Evolutionary conservation across 2,888 invertebrate genomes (phyloP), one percentile per base, ranked within the genome.

Genomic region (Zygaena filipendulae): DNA sequence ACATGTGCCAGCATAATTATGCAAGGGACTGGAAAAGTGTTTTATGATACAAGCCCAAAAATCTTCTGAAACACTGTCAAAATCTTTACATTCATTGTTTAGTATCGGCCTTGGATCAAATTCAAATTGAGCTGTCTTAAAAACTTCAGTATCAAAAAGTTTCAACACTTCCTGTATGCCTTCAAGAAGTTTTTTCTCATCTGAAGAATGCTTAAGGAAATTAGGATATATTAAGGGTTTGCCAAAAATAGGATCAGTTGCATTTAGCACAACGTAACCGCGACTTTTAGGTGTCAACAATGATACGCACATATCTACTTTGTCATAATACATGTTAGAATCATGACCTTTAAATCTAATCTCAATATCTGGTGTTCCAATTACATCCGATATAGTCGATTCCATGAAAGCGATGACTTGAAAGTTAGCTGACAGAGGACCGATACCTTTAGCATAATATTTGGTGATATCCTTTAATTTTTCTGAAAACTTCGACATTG

Each of bases 31-130:
- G n/a, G 79, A 68, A 43, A 79, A 79, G 36, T 74, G 56, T 40
- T 59, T 63, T n/a, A 79, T 64, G n/a, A 79, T 69, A 42, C 79
- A 79, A 2, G 52, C 45, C 77, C 79, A 79, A 43, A 79, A 74
- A 3, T 66, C 63, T 38, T 67, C 62, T 4, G 77, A 61, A 2
- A 74, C 77, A 27, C 52, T 53, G 23, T 70, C 69, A 18, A 71
- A 52, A 7, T 71, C 48, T 36, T 66, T 70, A 29, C 77, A 79
- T 23, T 72, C 60, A 38, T 77, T 75, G 28, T 66, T 59, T 20
- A 79, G 39, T 45, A 79, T 68, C 10, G 58, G 57, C 6, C 53
- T 49, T 0, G 79, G 74, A 34, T 77, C 75, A 33, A 79, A 79
- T 41, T 68, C 67, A 39, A 66, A 60, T 13, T 57, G 60, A 2